Evolutionary conservation across 2,113 vertebrate genomes (phyloP), one percentile per base, ranked within the genome.

Genomic region (Clinocottus analis): DNA sequence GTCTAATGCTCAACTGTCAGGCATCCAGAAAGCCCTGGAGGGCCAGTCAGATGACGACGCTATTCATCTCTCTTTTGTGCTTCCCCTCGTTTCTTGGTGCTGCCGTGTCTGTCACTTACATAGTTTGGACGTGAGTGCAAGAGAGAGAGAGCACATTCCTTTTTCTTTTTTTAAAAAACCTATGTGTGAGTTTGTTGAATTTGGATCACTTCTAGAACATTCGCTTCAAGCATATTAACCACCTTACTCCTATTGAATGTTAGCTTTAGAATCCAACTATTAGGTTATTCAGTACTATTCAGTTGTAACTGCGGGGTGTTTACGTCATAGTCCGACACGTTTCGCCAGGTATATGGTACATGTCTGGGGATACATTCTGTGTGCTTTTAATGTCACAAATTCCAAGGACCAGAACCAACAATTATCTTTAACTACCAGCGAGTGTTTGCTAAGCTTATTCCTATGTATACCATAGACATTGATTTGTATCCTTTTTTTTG

Each of bases 51-150:
- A 98, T 98, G 96, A 95, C 78, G 75, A 95, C 95, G 0, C 0
- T 96, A 4, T 97, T 98, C 92, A 86, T 95, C 83, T 90, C 88
- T 0, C 92, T 98, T 39, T 90, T 97, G n/a, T 97, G 92, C 70
- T 95, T 97, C 85, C 97, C 97, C 0, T 96, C 93, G 7, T 97
- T 97, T 93, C 83, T 96, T 72, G 95, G 96, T 0, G 93, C 96
- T 0, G 93, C 93, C 0, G 0, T 94, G 51, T 95, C 94, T 86
- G 80, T 97, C 66, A 88, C 79, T 62, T 97, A 96, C 27, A 94
- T 90, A 7, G 62, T 97, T 37, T 97, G 95, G 96, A 94, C 70
- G 97, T 98, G 89, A 96, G 96, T 95, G 21, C 51, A 53, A 41
- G 39, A 7, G 19, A 49, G 47, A 49, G 47, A 14, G 41, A 9